Conservation (phyloP, 2,113 vertebrate species). For the Diphyllodes magnificus region DNA sequence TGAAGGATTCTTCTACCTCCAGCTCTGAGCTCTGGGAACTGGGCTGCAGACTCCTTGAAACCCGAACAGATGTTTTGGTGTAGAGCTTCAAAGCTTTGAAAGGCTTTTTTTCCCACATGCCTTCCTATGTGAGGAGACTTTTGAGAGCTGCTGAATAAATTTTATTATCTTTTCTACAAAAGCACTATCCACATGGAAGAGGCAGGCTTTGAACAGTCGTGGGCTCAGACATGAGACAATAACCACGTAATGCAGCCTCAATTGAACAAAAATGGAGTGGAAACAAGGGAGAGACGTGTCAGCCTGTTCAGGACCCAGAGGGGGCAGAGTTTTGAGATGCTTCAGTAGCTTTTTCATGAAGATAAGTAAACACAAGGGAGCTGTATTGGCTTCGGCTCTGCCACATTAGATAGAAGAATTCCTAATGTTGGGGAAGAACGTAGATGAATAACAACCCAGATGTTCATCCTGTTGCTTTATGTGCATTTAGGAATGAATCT, state of each 20-base stretch:
- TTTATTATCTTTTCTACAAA: slow-evolving; percentile 1
- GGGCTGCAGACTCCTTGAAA: slow-evolving; percentile 36
- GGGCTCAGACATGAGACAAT: background rate
- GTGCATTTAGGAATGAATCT: background rate
- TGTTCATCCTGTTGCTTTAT: background rate
- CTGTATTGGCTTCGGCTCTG: background rate
- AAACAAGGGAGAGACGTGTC: rapidly evolving
- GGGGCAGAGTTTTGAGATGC: slow-evolving; percentile 2
- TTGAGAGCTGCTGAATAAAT: background rate
- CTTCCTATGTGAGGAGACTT: slow-evolving; percentile 18
- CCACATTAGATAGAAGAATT: background rate
- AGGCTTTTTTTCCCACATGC: background rate
- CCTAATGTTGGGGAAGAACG: background rate
- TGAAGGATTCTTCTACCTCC: slow-evolving; percentile 6
- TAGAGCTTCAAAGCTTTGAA: slow-evolving; percentile 18
- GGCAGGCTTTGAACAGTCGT: background rate
- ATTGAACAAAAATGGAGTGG: background rate
- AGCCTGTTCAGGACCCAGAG: background rate
- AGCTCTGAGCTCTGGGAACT: background rate
- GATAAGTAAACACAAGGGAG: slow-evolving; percentile 41
- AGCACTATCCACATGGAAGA: background rate
- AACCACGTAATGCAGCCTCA: background rate
- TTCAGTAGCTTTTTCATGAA: slow-evolving; percentile 25
- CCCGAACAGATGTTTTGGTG: background rate
- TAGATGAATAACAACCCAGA: background rate